These are phyloP conservation scores for Osmerus eperlanus DNA, from an alignment of 2,113 vertebrate species.

Conservation along the genomic window DNA sequence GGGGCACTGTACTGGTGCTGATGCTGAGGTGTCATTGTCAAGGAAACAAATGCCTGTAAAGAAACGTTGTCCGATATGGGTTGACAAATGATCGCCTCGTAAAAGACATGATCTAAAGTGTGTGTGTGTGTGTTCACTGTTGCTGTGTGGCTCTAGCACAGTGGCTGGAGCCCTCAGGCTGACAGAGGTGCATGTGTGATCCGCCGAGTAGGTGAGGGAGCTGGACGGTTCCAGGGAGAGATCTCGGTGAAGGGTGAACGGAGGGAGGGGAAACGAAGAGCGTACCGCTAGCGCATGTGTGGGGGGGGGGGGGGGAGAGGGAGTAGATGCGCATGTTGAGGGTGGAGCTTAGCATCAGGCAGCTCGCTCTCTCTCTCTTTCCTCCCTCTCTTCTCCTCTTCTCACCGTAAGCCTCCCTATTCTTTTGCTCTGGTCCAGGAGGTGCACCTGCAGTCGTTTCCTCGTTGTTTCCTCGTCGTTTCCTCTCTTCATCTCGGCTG, in stretches of 20 bases:
- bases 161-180: background rate
- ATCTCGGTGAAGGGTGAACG: slow-evolving; percentile 71
- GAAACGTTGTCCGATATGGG: slow-evolving; percentile 8
- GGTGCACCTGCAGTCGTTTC: slow-evolving; percentile 45
- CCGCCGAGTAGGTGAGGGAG: slow-evolving; percentile 51
- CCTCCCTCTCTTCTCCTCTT: slow-evolving; percentile 15
- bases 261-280: slow-evolving; percentile 40
- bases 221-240: slow-evolving; percentile 56
- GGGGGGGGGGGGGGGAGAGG: slow-evolving; percentile 30
- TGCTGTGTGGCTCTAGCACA: background rate
- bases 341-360: slow-evolving; percentile 72
- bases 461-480: slow-evolving; percentile 11
- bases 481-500: background rate
- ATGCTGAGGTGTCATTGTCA: background rate
- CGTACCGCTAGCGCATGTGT: slow-evolving; percentile 45
- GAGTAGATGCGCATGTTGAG: slow-evolving; percentile 60
- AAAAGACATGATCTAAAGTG: background rate
- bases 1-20: background rate
- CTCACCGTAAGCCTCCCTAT: slow-evolving; percentile 9
- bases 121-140: background rate
- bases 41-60: background rate
- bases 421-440: slow-evolving; percentile 15
- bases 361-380: slow-evolving; percentile 50
- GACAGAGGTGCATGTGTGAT: background rate
- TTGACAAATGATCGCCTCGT: background rate